Evolutionary conservation across 2,113 vertebrate genomes (phyloP).

Genomic region (Nicator chloris): DNA sequence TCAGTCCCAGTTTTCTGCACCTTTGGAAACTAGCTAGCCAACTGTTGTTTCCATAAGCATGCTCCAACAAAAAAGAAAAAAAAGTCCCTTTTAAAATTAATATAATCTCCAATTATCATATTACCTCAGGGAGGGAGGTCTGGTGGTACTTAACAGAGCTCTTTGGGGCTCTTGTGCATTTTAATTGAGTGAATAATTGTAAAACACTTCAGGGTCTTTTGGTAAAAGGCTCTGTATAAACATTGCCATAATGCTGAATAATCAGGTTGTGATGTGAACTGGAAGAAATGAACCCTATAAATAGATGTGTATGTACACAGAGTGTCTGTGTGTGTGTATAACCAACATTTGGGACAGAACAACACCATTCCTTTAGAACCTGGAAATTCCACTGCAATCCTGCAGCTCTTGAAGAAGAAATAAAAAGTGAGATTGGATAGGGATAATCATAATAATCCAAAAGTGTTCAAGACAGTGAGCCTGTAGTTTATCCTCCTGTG

Average conservation of each 20-base stretch:
- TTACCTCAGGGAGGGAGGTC: slow-evolving; percentile 27
- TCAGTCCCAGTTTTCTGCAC: neutral
- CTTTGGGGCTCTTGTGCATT: slow-evolving; percentile 50
- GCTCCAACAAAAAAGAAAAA: neutral
- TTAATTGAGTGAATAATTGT: slow-evolving; percentile 58
- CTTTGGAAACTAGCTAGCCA: neutral
- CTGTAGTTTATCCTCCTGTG: neutral
- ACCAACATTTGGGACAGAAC: neutral
- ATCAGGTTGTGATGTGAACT: neutral
- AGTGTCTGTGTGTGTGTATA: neutral
- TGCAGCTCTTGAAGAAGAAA: neutral
- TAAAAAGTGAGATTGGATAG: neutral
- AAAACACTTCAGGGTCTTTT: slow-evolving; percentile 30
- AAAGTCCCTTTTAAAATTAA: slow-evolving; percentile 40
- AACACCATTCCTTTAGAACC: neutral
- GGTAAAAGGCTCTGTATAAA: slow-evolving; percentile 35
- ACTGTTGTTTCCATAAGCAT: neutral
- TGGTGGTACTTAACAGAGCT: slow-evolving; percentile 42
- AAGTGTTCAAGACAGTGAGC: neutral
- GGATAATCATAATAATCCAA: neutral
- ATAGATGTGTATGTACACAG: neutral
- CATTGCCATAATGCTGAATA: slow-evolving; percentile 21
- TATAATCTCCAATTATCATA: slow-evolving; percentile 43
- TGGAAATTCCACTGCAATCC: too few relatives aligned
- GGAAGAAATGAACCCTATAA: slow-evolving; percentile 11